A percentile compares a stretch with the other conserved stretches of the same genome.
Evolutionary conservation across 2,797 vertebrate species (phyloP).

Genomic region (Phrynocephalus vlangalii): DNA sequence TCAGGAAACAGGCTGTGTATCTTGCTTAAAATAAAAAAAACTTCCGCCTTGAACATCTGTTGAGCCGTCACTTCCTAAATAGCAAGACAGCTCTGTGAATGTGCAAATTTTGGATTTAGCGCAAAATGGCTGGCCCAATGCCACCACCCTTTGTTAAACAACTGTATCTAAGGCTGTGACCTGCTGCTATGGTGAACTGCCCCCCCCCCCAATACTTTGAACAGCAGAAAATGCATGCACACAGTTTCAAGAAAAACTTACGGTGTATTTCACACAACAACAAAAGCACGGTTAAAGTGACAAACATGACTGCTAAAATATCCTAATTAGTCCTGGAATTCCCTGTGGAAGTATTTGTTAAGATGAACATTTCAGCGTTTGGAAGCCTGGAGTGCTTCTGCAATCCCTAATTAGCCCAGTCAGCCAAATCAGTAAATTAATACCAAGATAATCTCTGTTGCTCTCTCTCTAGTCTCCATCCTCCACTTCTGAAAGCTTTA

Average conservation of each 20-base stretch:
- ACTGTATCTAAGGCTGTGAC: background rate
- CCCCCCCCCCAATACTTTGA: background rate
- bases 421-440: background rate
- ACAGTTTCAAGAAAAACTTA: background rate
- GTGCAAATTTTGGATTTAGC: background rate
- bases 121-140: background rate
- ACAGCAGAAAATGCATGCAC: background rate
- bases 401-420: background rate
- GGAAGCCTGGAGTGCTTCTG: background rate
- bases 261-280: background rate
- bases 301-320: background rate
- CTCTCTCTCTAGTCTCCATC: background rate
- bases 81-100: constrained; percentile 2
- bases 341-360: background rate
- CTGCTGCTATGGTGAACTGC: background rate
- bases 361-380: background rate
- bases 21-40: constrained; percentile 7
- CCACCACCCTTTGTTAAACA: background rate
- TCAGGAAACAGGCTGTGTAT: constrained; percentile 9
- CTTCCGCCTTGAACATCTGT: background rate
- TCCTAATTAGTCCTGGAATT: background rate
- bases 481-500: background rate
- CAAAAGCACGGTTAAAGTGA: too few relatives aligned
- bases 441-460: background rate
- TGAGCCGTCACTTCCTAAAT: constrained; percentile 9